Evolutionary conservation across 2,888 invertebrate genomes (phyloP).

Genomic region (Phalera bucephala): DNA sequence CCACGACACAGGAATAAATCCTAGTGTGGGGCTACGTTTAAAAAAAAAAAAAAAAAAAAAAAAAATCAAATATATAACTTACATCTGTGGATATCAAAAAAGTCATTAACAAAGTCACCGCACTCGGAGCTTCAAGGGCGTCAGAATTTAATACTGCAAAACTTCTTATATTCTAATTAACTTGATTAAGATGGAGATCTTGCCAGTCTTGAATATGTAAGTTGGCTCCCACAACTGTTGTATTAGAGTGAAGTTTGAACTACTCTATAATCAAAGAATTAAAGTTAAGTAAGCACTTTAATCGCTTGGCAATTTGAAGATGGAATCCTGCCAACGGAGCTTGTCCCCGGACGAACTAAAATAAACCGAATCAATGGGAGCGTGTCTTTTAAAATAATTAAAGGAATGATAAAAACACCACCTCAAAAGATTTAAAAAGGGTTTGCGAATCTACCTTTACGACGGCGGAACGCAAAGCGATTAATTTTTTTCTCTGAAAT

Average conservation of each 20-base stretch:
- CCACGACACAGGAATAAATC: too few relatives aligned
- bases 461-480: slow-evolving; percentile 17
- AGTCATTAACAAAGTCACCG: slow-evolving; percentile 12
- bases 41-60: too few relatives aligned
- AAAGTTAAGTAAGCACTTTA: slow-evolving; percentile 33
- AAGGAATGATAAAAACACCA: slow-evolving; percentile 17
- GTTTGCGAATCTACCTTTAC: slow-evolving; percentile 12
- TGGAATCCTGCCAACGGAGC: slow-evolving; percentile 27
- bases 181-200: slow-evolving; percentile 31
- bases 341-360: slow-evolving; percentile 7
- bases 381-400: slow-evolving; percentile 31
- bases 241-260: slow-evolving; percentile 27
- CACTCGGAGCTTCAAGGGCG: slow-evolving; percentile 14
- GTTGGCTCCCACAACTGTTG: slow-evolving; percentile 27
- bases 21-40: too few relatives aligned
- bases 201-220: slow-evolving; percentile 18
- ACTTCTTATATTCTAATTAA: slow-evolving; percentile 36
- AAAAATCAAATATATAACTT: too few relatives aligned
- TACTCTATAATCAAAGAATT: slow-evolving; percentile 36
- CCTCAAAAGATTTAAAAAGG: slow-evolving; percentile 14
- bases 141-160: slow-evolving; percentile 21
- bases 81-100: too few relatives aligned
- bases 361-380: slow-evolving; percentile 21
- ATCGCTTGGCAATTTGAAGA: slow-evolving; percentile 35
- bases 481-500: slow-evolving; percentile 33